Evolutionary conservation across 2,113 vertebrate species (phyloP).

Genomic region (Dicentrarchus labrax): DNA sequence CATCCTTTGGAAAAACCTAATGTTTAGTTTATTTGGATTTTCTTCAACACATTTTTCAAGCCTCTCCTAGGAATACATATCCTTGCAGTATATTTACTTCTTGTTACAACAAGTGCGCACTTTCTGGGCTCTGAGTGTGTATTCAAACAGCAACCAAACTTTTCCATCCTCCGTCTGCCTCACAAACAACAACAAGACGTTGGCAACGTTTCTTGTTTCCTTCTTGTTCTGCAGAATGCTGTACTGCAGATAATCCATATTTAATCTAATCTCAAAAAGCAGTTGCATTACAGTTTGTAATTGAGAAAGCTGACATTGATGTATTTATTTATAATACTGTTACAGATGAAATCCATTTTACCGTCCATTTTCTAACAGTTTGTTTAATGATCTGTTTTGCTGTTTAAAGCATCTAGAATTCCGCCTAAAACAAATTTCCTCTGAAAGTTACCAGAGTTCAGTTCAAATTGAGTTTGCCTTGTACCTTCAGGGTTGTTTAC

Average conservation of each 20-base stretch:
- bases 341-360: background rate
- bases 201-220: background rate
- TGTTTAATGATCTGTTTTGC: background rate
- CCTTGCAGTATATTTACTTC: background rate
- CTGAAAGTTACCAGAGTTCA: background rate
- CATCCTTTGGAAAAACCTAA: constrained; percentile 12
- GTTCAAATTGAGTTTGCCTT: background rate
- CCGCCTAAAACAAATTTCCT: background rate
- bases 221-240: background rate
- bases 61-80: background rate
- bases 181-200: constrained; percentile 10
- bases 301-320: background rate
- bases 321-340: background rate
- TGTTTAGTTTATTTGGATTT: constrained; percentile 13
- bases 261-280: background rate
- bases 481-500: background rate
- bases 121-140: constrained; percentile 10
- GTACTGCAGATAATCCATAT: background rate
- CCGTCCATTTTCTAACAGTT: background rate
- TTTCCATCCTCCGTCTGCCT: constrained; percentile 46
- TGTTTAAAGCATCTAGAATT: background rate
- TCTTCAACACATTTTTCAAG: constrained; percentile 8
- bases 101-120: constrained; percentile 3
- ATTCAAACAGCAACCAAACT: constrained; percentile 14
- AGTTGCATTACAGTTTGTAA: background rate